Base-by-base conservation (phyloP, 2,113 vertebrate species). In the Clarias magur region DNA sequence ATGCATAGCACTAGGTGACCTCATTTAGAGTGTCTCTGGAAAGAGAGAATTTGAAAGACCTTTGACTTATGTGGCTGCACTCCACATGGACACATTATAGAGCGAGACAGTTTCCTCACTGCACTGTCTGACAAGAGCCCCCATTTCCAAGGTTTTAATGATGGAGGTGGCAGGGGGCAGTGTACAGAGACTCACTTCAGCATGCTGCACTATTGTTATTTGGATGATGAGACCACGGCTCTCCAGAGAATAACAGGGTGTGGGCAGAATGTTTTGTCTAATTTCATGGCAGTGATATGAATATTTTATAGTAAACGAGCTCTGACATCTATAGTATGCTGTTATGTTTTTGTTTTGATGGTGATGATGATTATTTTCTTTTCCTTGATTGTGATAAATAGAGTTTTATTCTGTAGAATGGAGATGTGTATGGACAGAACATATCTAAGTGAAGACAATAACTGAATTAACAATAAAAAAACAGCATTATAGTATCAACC, bases 141-240 rank as follows among this genome's bases (percentile, higher is more conserved):
- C 83, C 79, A 87, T 89, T 90, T 91, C 90, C 88, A 34, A 54
- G 60, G 57, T 23, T 60, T 84, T 86, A 88, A 90, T 86, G 85
- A 88, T 80, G 62, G 38, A 70, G 76, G 80, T 90, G 85, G 38
- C 83, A 83, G 83, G 83, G 85, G 85, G 80, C 88, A 90, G 80
- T 86, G 87, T 86, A 70, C 65, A 76, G 87, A 88, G 59, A 54
- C 79, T 87, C 79, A 87, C 88, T 88, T 63, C 63, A 84, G n/a
- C 57, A 68, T 15, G 48, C 25, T 56, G 34, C 78, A 62, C 80
- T 79, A 86, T 89, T 88, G 68, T 83, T 82, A 89, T 88, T 86
- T 48, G 54, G 65, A 57, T 34, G 82, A 80, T 54, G 81, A 86
- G 86, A 53, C 54, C 70, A 62, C 23, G 78, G 87, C 86, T 86